Conservation (phyloP, 1,140 invertebrate genomes). For the Lepidurus apus region DNA sequence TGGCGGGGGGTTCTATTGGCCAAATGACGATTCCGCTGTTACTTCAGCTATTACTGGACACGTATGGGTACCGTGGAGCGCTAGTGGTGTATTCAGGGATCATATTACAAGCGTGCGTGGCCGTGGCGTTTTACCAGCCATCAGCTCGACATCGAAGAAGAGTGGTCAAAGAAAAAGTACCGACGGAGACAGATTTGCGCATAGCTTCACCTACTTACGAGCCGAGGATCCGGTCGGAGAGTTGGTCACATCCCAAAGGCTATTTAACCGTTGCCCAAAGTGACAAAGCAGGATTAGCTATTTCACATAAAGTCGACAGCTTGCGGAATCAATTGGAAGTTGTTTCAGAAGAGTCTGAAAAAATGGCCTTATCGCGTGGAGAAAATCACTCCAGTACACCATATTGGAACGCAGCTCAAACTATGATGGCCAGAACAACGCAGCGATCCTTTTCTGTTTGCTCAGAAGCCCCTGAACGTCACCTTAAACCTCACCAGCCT, state of each 20-base stretch:
- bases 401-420: not conserved
- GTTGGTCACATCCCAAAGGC: not conserved
- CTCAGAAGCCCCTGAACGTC: not conserved
- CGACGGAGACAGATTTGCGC: not conserved
- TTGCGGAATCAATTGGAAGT: not conserved
- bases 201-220: not conserved
- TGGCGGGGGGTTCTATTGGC: constrained; percentile 41
- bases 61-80: constrained; percentile 33
- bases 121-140: constrained; percentile 40
- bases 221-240: not conserved
- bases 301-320: not conserved
- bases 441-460: constrained; percentile 23
- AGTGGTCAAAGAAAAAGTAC: not conserved
- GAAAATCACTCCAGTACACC: not conserved
- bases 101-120: constrained; percentile 39
- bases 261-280: not conserved
- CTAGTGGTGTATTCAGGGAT: constrained; percentile 43
- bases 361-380: not conserved
- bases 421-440: not conserved
- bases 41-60: constrained; percentile 32
- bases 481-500: not conserved
- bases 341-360: not conserved
- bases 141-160: constrained; percentile 37
- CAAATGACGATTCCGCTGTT: constrained; percentile 41
- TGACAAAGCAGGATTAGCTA: not conserved